A percentile compares a stretch with the other conserved stretches of the same genome.
Evolutionary conservation across 2,888 invertebrate species (phyloP).

Genomic region (Prosapia bicincta): DNA sequence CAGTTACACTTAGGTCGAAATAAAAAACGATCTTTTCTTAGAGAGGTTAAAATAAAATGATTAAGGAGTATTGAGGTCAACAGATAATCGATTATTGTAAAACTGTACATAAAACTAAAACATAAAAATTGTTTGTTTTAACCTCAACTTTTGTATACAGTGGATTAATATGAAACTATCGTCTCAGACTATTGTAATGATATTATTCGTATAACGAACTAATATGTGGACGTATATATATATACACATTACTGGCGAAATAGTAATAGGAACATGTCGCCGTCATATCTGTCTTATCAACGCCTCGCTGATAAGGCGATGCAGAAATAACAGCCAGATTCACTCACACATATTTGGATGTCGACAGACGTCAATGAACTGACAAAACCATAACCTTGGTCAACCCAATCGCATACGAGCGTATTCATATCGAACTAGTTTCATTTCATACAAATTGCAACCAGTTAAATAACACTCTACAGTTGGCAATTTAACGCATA

Average conservation of each 20-base stretch:
- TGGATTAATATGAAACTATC: no score
- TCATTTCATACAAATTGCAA: neutral
- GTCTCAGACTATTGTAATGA: no score
- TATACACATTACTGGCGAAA: neutral
- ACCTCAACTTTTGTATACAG: no score
- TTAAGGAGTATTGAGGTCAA: no score
- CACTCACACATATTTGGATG: neutral
- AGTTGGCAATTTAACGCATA: no score
- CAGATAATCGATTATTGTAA: no score
- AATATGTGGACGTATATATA: neutral
- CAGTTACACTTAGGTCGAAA: no score
- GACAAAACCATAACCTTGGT: neutral
- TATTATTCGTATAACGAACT: neutral
- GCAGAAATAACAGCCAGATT: neutral
- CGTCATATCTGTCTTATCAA: neutral
- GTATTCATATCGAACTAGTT: neutral
- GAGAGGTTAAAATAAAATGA: no score
- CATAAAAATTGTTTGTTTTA: no score
- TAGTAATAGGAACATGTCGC: neutral
- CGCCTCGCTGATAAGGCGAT: neutral
- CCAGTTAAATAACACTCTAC: no score
- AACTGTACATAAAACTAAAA: no score
- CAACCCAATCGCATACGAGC: neutral
- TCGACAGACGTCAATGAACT: neutral
- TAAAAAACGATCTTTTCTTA: no score